These are phyloP conservation scores for Anolis carolinensis DNA, from an alignment of 2,113 vertebrate genomes.

Conservation along the genomic window DNA sequence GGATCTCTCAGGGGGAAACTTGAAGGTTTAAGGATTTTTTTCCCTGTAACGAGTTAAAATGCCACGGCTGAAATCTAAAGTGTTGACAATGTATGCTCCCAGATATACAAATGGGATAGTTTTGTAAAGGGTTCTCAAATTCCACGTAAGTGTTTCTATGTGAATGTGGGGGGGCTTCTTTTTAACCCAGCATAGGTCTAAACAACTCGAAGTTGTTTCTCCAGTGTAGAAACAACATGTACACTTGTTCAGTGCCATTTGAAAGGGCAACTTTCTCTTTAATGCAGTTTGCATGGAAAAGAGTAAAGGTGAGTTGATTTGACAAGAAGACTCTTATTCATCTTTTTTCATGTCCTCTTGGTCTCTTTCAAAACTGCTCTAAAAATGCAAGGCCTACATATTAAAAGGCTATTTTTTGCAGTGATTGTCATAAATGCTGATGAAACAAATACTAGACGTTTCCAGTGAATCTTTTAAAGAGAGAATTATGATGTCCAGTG, in stretches of 20 bases:
- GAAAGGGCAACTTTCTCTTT: background rate
- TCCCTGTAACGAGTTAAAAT: too few relatives aligned
- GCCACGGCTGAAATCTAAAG: background rate
- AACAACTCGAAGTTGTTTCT: background rate
- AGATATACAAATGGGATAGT: background rate
- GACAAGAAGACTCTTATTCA: too few relatives aligned
- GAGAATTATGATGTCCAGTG: background rate
- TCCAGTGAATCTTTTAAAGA: background rate
- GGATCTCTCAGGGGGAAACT: background rate
- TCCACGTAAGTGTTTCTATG: background rate
- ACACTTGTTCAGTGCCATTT: background rate
- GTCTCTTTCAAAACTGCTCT: slow-evolving; percentile 48
- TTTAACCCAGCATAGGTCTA: background rate
- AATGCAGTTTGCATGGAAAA: background rate
- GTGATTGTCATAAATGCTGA: fast-evolving
- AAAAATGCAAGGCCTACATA: background rate
- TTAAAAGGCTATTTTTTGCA: background rate
- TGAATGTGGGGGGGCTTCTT: too few relatives aligned
- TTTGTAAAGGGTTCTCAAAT: background rate
- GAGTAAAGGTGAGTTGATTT: background rate
- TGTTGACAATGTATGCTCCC: background rate
- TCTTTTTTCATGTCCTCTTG: slow-evolving; percentile 47
- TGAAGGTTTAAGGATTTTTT: background rate
- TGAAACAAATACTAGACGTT: background rate
- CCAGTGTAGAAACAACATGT: background rate